Evolutionary conservation across 30 jellyfish, hydroid and myxozoan species (phyloP).

Genomic region (Aurelia sp.): DNA sequence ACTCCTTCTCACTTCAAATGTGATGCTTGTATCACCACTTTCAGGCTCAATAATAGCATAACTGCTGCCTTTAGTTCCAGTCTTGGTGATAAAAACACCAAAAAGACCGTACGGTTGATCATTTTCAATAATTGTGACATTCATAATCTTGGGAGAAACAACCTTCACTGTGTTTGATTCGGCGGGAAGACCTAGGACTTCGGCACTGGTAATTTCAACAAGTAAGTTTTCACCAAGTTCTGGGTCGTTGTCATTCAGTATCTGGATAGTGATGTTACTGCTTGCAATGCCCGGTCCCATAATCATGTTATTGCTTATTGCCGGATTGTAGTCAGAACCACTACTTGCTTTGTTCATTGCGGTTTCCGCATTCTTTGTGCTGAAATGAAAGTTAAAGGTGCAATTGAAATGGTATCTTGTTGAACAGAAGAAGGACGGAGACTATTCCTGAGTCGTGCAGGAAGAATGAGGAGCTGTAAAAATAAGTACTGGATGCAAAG

Average conservation of each 20-base stretch:
- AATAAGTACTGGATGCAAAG: too few species aligned
- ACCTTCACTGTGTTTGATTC: conserved; percentile 32
- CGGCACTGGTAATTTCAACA: conserved; percentile 68
- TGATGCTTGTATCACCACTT: conserved; percentile 40
- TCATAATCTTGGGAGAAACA: conserved; percentile 42
- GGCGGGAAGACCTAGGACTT: conserved; percentile 42
- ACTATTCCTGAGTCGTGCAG: too few species aligned
- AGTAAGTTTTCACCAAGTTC: conserved; percentile 82
- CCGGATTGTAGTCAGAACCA: conserved; percentile 63
- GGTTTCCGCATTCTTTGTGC: background rate
- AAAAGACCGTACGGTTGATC: conserved; percentile 94
- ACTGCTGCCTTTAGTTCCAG: conserved; percentile 51
- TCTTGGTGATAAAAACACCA: conserved; percentile 39
- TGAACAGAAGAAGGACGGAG: too few species aligned
- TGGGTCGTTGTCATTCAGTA: conserved; percentile 70
- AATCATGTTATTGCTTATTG: conserved; percentile 13
- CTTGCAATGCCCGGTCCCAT: conserved; percentile 57
- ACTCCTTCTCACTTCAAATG: conserved; percentile 60
- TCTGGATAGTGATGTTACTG: conserved; percentile 44
- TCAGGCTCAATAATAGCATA: conserved; percentile 81
- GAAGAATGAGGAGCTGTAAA: too few species aligned
- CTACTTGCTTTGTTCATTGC: conserved; percentile 65
- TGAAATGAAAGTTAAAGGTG: too few species aligned
- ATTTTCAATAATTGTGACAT: conserved; percentile 80
- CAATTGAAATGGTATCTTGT: too few species aligned